Percentiles rank a stretch among this genome's conserved stretches.
These are phyloP conservation scores for Xyrauchen texanus DNA, from an alignment of 2,113 vertebrate genomes.

Conservation along the genomic window DNA sequence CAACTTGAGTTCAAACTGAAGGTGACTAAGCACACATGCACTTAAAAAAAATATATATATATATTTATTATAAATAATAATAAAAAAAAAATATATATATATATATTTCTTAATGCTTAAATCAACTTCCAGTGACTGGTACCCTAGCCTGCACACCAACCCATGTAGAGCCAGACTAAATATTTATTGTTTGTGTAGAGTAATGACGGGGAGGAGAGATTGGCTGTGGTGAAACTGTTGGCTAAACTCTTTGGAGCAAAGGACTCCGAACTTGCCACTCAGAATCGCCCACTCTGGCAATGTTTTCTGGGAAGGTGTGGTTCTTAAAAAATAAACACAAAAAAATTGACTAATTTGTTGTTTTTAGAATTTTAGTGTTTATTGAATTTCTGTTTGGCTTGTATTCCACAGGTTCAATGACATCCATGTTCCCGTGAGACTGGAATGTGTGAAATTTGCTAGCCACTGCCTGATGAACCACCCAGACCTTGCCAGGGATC, in stretches of 20 bases:
- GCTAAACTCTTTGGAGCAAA: constrained; percentile 97
- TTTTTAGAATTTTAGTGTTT: constrained; percentile 40
- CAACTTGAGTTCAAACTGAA: constrained; percentile 99
- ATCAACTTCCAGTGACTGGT: no score
- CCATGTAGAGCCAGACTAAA: not conserved
- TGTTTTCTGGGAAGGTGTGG: constrained; percentile 93
- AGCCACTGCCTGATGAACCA: constrained; percentile 99
- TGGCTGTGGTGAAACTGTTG: constrained; percentile 93
- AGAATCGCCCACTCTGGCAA: constrained; percentile 97
- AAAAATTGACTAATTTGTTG: not conserved
- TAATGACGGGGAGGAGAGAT: constrained; percentile 95
- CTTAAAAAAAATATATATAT: not conserved
- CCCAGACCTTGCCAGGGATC: constrained; percentile 95
- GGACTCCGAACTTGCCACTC: constrained; percentile 96
- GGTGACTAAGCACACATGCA: constrained; percentile 64
- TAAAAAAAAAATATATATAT: no score
- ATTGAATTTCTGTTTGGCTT: not conserved
- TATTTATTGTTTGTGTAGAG: constrained; percentile 74
- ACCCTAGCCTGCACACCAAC: no score
- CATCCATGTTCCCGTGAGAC: constrained; percentile 97
- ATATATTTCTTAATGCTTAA: not conserved
- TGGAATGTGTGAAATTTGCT: constrained; percentile 99
- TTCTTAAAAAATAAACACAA: not conserved
- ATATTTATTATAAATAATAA: no score
- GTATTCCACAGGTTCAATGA: constrained; percentile 90